Evolutionary conservation across 2,113 vertebrate species (phyloP), one percentile per base, ranked within the genome.

Genomic region (Pithys albifrons): DNA sequence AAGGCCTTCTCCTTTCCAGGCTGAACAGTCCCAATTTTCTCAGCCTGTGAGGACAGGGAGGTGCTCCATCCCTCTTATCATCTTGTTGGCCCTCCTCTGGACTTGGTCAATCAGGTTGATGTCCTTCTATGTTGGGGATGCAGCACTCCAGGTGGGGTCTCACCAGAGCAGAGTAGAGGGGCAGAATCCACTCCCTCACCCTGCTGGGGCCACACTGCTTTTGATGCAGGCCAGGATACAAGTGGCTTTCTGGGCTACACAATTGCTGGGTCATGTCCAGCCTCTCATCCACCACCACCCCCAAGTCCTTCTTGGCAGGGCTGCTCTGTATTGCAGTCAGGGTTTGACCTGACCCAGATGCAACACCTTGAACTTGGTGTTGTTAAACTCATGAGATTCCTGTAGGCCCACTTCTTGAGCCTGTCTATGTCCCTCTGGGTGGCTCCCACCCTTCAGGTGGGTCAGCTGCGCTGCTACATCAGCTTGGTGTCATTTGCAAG

Each of bases 51-150:
- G 8, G 9, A 39, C 10, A 39, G 20, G n/a, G 7, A 15, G 14
- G 33, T n/a, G 33, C 33, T 58, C 33, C 33, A 61, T 66, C 27
- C 37, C 14, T 74, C 37, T 59, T 4, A 81, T 73, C 11, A 33
- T 45, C 33, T 37, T 33, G 6, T 33, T 81, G 19, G 27, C 15
- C 9, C 18, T 81, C 0, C 1, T 59, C 33, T 74, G 33, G 19
- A n/a, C 5, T 67, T 0, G 0, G 22, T n/a, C 1, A 8, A 45
- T 7, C 18, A 73, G 25, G 4, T 66, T 17, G 4, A 1, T 65
- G 37, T 81, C 11, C 5, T 45, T 37, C 19, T 39, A 3, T 66
- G 33, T 9, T 59, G 52, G 3, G 41, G 13, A 0, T 37, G 43
- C 22, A 73, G 37, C 3, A 1, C 1, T 62, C 3, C 33, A 52